phyloP scores from a whole-genome alignment of 2,113 vertebrate genomes.

The Nerophis lumbriciformis region DNA sequence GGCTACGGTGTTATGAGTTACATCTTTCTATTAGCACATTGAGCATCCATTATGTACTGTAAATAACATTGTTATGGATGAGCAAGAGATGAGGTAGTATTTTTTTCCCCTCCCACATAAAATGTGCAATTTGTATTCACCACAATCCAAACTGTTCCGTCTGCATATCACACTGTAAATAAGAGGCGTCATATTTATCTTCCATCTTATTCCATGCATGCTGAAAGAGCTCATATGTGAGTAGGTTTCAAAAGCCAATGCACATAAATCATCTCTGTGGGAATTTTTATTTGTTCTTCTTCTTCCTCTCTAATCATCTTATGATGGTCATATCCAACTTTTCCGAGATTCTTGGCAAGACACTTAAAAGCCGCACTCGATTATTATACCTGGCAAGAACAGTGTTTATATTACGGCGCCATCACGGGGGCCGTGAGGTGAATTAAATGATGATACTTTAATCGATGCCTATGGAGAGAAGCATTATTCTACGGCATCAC shows the following conservation, averaged over 20 bases:
- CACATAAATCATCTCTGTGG: conserved; percentile 22
- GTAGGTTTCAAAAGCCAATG: conserved; percentile 13
- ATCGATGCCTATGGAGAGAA: conserved; percentile 2
- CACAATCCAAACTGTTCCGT: conserved; percentile 24
- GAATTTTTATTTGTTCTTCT: conserved; percentile 1
- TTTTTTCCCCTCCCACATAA: no score
- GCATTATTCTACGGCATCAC: not conserved
- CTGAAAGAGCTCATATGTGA: conserved; percentile 1
- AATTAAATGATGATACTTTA: conserved; percentile 14
- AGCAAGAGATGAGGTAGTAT: no score
- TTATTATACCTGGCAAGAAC: conserved; percentile 19
- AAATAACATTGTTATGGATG: no score
- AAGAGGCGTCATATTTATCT: not conserved
- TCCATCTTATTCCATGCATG: conserved; percentile 9
- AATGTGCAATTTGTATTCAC: conserved; percentile 14
- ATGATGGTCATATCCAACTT: conserved; percentile 4
- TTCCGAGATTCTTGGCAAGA: conserved; percentile 8
- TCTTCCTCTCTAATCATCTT: not conserved
- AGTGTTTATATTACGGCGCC: not conserved
- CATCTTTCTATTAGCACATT: no score
- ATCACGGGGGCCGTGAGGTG: conserved; percentile 24
- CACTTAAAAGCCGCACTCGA: conserved; percentile 18
- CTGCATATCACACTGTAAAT: conserved; percentile 6
- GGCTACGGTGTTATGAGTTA: no score
- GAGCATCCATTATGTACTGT: no score